Evolutionary conservation across 2,797 vertebrate species (phyloP).

Genomic region (Petrocephalus sullivani): DNA sequence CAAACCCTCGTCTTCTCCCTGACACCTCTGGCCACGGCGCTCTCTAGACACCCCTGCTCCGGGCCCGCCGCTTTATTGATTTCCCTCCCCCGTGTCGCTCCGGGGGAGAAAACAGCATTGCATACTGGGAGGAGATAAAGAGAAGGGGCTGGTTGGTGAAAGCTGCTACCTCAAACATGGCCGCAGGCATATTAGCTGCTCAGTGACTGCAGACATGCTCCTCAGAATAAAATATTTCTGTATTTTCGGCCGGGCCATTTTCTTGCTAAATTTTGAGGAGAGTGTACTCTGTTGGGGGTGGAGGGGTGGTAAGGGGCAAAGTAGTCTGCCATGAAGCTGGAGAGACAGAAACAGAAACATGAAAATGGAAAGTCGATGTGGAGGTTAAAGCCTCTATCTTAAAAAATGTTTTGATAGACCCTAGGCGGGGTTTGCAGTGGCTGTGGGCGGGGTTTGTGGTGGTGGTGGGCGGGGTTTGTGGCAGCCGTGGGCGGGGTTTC

Average conservation of each 20-base stretch:
- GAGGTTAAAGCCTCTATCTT: not conserved
- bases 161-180: not conserved
- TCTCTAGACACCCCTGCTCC: constrained; percentile 24
- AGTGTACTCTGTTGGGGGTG: not conserved
- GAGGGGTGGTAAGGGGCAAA: not conserved
- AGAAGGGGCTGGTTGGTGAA: not conserved
- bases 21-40: constrained; percentile 36
- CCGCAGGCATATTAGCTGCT: not conserved
- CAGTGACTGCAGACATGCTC: not conserved
- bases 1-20: constrained; percentile 38
- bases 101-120: not conserved
- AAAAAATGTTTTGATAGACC: not conserved
- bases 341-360: not conserved
- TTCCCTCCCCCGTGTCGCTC: constrained; percentile 14
- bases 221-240: not conserved
- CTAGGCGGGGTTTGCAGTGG: not conserved
- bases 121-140: not conserved
- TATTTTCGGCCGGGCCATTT: not conserved
- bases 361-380: not conserved
- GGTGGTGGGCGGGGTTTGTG: not conserved
- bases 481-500: not conserved
- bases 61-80: constrained; percentile 16
- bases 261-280: not conserved
- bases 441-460: not conserved
- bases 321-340: not conserved